Evolutionary conservation across 2,888 invertebrate genomes (phyloP).

Genomic region (Nemapogon koenigi): DNA sequence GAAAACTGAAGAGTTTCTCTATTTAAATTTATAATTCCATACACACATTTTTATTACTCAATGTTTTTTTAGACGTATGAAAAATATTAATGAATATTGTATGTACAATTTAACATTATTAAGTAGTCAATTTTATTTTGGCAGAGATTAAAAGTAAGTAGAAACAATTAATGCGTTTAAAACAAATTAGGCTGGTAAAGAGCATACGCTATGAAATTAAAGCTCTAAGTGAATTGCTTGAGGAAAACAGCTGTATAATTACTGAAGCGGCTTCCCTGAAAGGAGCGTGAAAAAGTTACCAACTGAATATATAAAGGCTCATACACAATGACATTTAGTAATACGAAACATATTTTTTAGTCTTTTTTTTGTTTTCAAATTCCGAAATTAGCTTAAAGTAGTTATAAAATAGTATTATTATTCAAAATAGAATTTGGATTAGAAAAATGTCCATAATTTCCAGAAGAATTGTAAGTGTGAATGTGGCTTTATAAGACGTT

Average conservation of each 20-base stretch:
- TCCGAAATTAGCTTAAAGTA: neutral
- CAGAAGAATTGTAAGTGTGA: slow-evolving; percentile 9
- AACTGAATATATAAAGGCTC: slow-evolving; percentile 1
- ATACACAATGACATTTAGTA: slow-evolving; percentile 2
- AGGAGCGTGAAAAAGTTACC: slow-evolving; percentile 1
- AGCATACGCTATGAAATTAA: slow-evolving; percentile 25
- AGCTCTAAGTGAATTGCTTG: slow-evolving; percentile 28
- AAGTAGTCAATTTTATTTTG: too few relatives aligned
- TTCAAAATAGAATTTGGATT: too few relatives aligned
- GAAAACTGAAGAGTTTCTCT: too few relatives aligned
- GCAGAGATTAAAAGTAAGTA: too few relatives aligned
- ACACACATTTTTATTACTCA: too few relatives aligned
- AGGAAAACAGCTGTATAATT: slow-evolving; percentile 27
- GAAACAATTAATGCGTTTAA: too few relatives aligned
- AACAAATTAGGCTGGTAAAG: too few relatives aligned
- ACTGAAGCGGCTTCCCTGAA: slow-evolving; percentile 16
- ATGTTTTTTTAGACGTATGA: too few relatives aligned
- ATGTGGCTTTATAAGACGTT: slow-evolving; percentile 20
- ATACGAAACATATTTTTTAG: neutral
- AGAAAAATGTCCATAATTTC: too few relatives aligned
- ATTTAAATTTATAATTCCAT: too few relatives aligned
- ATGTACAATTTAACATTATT: too few relatives aligned
- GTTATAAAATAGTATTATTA: slow-evolving; percentile 1
- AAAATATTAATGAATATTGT: too few relatives aligned
- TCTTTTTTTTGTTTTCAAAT: neutral